phyloP scores from a whole-genome alignment of 1,140 invertebrate species.

The Cheumatopsyche charites region DNA sequence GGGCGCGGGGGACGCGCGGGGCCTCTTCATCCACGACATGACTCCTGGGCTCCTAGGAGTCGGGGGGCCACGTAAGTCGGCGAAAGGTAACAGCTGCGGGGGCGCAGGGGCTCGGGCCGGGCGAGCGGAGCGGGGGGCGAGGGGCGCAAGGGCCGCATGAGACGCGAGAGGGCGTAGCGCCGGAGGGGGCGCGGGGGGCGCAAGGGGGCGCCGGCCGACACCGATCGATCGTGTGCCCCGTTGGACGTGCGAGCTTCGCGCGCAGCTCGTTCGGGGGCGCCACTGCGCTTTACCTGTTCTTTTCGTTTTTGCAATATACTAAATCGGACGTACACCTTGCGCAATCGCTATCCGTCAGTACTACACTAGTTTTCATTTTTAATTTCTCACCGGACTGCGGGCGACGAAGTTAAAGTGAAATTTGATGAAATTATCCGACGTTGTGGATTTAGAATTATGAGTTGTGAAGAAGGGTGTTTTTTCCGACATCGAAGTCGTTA shows the following conservation, averaged over 20 bases:
- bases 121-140: not conserved
- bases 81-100: not conserved
- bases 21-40: conserved; percentile 61
- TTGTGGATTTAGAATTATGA: too few relatives aligned
- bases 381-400: too few relatives aligned
- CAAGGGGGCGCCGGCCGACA: not conserved
- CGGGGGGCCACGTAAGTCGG: not conserved
- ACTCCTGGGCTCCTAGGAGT: not conserved
- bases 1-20: conserved; percentile 51
- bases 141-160: not conserved
- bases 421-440: too few relatives aligned
- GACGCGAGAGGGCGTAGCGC: not conserved
- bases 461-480: too few relatives aligned
- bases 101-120: not conserved
- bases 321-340: too few relatives aligned
- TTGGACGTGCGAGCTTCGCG: not conserved
- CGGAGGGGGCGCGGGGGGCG: not conserved
- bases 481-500: too few relatives aligned
- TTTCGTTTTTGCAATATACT: too few relatives aligned
- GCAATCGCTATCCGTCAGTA: not conserved
- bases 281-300: not conserved
- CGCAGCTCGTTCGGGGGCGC: not conserved
- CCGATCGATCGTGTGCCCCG: not conserved
- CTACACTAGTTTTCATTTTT: too few relatives aligned
- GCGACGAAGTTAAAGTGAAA: too few relatives aligned